These are phyloP conservation scores for Xenotilapia longispinis DNA, from an alignment of 2,113 vertebrate genomes.

Conservation along the genomic window DNA sequence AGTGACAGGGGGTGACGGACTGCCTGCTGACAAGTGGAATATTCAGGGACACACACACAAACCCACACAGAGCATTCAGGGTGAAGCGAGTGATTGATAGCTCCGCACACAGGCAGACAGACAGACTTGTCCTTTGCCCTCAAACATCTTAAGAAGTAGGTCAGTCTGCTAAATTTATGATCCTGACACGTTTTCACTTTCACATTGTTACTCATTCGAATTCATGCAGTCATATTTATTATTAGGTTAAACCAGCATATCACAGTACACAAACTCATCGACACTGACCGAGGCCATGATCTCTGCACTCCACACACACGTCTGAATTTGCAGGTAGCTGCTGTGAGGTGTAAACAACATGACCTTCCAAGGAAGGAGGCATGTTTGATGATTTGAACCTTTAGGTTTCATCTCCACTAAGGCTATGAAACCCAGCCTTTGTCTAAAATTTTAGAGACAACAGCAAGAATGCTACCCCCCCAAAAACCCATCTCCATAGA, in stretches of 20 bases:
- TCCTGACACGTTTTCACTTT: background rate
- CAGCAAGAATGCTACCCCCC: background rate
- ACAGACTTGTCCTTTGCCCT: background rate
- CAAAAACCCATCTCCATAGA: no score
- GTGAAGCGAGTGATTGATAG: background rate
- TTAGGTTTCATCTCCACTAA: background rate
- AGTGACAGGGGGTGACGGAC: slow-evolving; percentile 29
- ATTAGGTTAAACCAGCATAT: background rate
- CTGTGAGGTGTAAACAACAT: background rate
- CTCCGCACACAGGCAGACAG: background rate
- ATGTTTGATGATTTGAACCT: background rate
- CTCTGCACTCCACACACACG: background rate
- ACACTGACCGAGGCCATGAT: background rate
- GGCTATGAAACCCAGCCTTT: background rate
- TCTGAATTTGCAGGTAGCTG: background rate
- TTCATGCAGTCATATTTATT: background rate
- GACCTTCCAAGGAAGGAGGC: background rate
- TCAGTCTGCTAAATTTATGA: background rate
- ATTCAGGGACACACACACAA: background rate
- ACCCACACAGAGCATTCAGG: background rate
- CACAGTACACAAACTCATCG: background rate
- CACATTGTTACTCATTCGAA: background rate
- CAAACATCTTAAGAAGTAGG: background rate
- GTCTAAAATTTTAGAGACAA: background rate
- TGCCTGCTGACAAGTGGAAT: slow-evolving; percentile 32